A percentile compares a stretch with the other conserved stretches of the same genome.
Evolutionary conservation across 2,797 vertebrate genomes (phyloP).

Genomic region (Poeciliopsis paucimaculata): DNA sequence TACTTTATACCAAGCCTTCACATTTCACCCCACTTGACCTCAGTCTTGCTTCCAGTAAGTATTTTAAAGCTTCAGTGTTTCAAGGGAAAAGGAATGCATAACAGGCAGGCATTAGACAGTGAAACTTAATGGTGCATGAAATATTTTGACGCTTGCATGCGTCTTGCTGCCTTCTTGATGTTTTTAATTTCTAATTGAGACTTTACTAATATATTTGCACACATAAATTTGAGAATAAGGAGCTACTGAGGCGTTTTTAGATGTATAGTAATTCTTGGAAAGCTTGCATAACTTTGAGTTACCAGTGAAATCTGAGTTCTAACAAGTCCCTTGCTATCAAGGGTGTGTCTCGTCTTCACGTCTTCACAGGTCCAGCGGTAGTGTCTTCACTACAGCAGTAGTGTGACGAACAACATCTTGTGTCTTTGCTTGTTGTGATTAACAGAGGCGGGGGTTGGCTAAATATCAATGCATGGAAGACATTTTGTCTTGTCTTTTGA

Average conservation of each 20-base stretch:
- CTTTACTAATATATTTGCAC: conserved; percentile 11
- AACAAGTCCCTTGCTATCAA: conserved; percentile 13
- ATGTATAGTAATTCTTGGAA: neutral
- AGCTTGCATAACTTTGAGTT: conserved; percentile 13
- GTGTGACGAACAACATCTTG: neutral
- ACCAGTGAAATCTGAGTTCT: conserved; percentile 22
- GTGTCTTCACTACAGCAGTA: too few species aligned
- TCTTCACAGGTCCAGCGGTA: conserved; percentile 5
- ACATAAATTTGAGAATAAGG: conserved; percentile 16
- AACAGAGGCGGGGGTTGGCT: conserved; percentile 7
- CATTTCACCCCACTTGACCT: conserved; percentile 45
- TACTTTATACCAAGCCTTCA: conserved; percentile 30
- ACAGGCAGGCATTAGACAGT: conserved; percentile 48
- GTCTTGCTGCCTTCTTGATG: conserved; percentile 34
- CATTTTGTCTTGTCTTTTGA: conserved; percentile 10
- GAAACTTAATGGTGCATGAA: conserved; percentile 55
- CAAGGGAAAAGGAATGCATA: conserved; percentile 51
- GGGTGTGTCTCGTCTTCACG: conserved; percentile 32
- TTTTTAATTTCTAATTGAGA: conserved; percentile 32
- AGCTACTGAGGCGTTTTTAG: conserved; percentile 6
- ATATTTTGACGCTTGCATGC: conserved; percentile 19
- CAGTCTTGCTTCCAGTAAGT: conserved; percentile 40
- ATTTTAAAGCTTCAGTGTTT: conserved; percentile 42
- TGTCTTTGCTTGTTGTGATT: conserved; percentile 19
- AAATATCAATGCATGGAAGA: conserved; percentile 12